phyloP scores from a whole-genome alignment of 2,113 vertebrate genomes.

The Laticauda colubrina region DNA sequence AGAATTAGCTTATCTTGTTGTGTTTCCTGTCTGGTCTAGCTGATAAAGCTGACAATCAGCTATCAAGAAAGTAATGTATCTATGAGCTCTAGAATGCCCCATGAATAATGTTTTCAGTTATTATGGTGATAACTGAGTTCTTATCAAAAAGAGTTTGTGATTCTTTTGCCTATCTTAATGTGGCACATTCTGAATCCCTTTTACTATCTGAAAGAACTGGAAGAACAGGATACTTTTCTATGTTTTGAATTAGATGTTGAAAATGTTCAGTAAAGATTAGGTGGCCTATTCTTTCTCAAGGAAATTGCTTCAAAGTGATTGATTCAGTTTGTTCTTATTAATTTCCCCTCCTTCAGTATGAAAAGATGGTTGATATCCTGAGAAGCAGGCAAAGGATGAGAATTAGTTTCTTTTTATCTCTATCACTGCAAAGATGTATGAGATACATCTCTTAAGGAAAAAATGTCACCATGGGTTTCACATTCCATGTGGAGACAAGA shows the following conservation, averaged over 20 bases:
- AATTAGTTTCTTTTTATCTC: constrained; percentile 77
- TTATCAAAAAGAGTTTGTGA: not conserved
- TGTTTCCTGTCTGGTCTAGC: not conserved
- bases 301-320: constrained; percentile 83
- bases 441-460: constrained; percentile 68
- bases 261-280: constrained; percentile 81
- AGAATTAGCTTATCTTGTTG: not conserved
- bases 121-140: not conserved
- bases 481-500: constrained; percentile 45
- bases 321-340: constrained; percentile 77
- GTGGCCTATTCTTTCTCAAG: constrained; percentile 78
- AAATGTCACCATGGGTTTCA: constrained; percentile 48
- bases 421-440: constrained; percentile 70
- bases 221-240: constrained; percentile 58
- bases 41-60: not conserved
- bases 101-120: not conserved
- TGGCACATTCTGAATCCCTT: constrained; percentile 47
- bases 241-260: constrained; percentile 79
- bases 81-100: not conserved
- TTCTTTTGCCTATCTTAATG: not conserved
- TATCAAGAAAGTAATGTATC: not conserved
- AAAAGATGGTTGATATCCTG: constrained; percentile 76
- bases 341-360: constrained; percentile 75
- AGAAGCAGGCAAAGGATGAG: constrained; percentile 69
- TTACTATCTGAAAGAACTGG: constrained; percentile 67